These are phyloP conservation scores for Pelodytes ibericus DNA, from an alignment of 2,797 vertebrate species.

Conservation along the genomic window DNA sequence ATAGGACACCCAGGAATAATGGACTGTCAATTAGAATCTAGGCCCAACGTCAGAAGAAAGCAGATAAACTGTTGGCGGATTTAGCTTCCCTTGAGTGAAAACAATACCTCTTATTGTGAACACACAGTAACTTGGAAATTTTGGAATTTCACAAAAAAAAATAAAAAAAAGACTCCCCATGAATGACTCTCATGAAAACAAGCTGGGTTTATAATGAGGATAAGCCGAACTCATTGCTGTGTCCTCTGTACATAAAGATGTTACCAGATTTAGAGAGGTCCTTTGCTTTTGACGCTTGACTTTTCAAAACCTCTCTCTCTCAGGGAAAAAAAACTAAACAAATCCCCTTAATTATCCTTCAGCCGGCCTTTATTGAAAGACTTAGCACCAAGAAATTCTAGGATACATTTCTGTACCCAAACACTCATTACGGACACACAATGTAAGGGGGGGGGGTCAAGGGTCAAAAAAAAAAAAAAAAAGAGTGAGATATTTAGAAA, in stretches of 20 bases:
- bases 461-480: too few relatives aligned
- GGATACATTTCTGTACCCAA: constrained; percentile 36
- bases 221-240: constrained; percentile 36
- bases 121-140: constrained; percentile 42
- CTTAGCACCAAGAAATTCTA: constrained; percentile 26
- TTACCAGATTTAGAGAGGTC: constrained; percentile 38
- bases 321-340: not conserved
- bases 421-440: not conserved
- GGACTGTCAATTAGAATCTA: constrained; percentile 55
- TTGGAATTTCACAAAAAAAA: constrained; percentile 39
- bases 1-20: constrained; percentile 56
- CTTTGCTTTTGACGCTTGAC: constrained; percentile 45
- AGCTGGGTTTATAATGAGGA: constrained; percentile 44
- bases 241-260: constrained; percentile 49
- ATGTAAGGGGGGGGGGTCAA: not conserved
- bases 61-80: constrained; percentile 54
- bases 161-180: constrained; percentile 39
- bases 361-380: not conserved
- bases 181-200: constrained; percentile 49
- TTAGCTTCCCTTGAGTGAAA: constrained; percentile 51
- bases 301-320: constrained; percentile 22
- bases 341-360: constrained; percentile 42
- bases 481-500: too few relatives aligned
- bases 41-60: constrained; percentile 53
- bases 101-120: constrained; percentile 56